Evolutionary conservation across 2,113 vertebrate species (phyloP), one percentile per base, ranked within the genome.

Genomic region (Papio anubis): DNA sequence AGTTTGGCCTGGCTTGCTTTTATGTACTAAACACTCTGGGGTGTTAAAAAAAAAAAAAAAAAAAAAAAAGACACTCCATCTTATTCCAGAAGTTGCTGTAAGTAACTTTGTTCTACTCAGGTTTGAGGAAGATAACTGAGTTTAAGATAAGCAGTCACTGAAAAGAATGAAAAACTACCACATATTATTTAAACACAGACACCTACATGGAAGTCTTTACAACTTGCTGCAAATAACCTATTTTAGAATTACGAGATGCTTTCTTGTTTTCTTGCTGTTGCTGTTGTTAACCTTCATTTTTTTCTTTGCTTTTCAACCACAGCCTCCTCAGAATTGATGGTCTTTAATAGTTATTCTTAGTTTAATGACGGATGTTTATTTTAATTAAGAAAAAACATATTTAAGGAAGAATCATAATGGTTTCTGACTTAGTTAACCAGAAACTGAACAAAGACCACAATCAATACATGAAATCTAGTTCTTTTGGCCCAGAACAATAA

Each of bases 361-460:
- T 82, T 92, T 85, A 97, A 93, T 17, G 35, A 95, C 92, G 11
- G 14, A 14, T 43, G 6, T 88, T 66, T 59, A n/a, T 78, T 93
- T 82, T 30, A 75, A 50, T 38, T 52, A 45, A 57, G 61, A 97
- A 88, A 97, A 88, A 0, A 75, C 35, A 45, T 48, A 82, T 87
- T 82, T 87, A 94, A 94, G 25, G n/a, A 88, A 96, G 90, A 92
- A 93, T 90, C 85, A 68, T 78, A 88, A 84, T 3, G 38, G 48
- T 66, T 93, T 79, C 55, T 92, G 40, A 93, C 45, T 87, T 66
- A 88, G 16, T 68, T 81, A 87, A 75, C 32, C n/a, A 59, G 27
- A 61, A 94, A 57, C 18, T 85, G 30, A 72, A 57, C 57, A 86
- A 84, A 94, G 66, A 96, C 14, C 21, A 82, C 27, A 92, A 81